A percentile compares a stretch with the other conserved stretches of the same genome.
These are phyloP conservation scores for sheep (Ovis aries) DNA, from an alignment of 2,113 vertebrate genomes.

Conservation along the genomic window ARS-UI_Ramb_v3.0 NC_056059.1:51153501-51154000, in stretches of 20 bases:
- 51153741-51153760: not conserved
- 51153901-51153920: no score
- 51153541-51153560: not conserved
- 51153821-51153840: no score
- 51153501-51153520: not conserved
- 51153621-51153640: not conserved
- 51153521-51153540: not conserved
- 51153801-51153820: no score
- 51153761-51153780: no score
- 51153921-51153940: no score
- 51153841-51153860: no score
- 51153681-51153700: not conserved
- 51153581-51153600: not conserved
- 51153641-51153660: not conserved
- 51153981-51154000: not conserved
- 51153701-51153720: not conserved
- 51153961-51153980: no score
- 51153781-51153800: no score
- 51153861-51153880: no score
- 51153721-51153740: not conserved
- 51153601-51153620: not conserved
- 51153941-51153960: no score
- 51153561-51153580: not conserved
- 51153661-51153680: not conserved
- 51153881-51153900: no score